These are phyloP conservation scores for Ranitomeya variabilis DNA, from an alignment of 2,113 vertebrate genomes.

Conservation along the genomic window DNA sequence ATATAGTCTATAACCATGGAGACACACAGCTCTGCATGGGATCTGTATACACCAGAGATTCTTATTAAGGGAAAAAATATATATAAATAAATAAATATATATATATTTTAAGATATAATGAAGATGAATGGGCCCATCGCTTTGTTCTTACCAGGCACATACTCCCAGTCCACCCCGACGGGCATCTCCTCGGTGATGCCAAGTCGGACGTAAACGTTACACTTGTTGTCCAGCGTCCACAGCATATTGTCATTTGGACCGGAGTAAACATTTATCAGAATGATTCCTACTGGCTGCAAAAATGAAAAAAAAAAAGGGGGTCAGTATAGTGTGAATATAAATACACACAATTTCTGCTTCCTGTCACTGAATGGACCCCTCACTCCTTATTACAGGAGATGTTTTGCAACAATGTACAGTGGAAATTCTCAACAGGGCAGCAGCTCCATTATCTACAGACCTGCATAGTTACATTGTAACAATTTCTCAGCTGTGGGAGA, in stretches of 20 bases:
- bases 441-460: not conserved
- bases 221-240: conserved; percentile 90
- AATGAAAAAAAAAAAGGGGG: not conserved
- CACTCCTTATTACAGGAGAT: not conserved
- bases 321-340: not conserved
- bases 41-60: too few relatives aligned
- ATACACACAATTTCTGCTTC: not conserved
- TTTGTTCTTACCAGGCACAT: conserved; percentile 83
- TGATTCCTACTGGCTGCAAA: conserved; percentile 85
- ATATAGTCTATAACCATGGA: too few relatives aligned
- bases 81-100: too few relatives aligned
- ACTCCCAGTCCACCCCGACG: conserved; percentile 93
- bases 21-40: too few relatives aligned
- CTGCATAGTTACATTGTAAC: not conserved
- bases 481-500: not conserved
- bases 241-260: conserved; percentile 90
- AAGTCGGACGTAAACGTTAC: conserved; percentile 83
- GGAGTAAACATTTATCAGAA: conserved; percentile 83
- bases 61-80: too few relatives aligned
- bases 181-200: conserved; percentile 96
- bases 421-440: not conserved
- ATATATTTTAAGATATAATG: too few relatives aligned
- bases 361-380: not conserved
- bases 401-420: not conserved
- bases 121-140: not conserved